Evolutionary conservation across 2,888 invertebrate species (phyloP), one percentile per base, ranked within the genome.

Genomic region (Eurytoma californica): DNA sequence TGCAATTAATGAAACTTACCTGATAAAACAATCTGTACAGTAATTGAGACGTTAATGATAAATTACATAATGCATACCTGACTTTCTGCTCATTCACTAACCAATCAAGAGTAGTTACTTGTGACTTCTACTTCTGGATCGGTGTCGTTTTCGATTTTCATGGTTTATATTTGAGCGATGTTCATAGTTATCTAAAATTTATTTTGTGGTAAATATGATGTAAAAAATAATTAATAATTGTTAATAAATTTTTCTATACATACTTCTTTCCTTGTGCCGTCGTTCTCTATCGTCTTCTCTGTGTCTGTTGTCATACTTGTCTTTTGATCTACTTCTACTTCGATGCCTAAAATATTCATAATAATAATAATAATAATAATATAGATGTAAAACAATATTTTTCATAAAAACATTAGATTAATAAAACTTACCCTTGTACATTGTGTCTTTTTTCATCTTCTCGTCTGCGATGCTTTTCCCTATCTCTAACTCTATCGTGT

Each of bases 41-140:
- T 88, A 87, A 90, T 88, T 90, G 90, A 88, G 88, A 90, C 87
- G 89, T 88, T 88, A 87, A 89, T 86, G 86, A 84, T 89, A 87
- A 87, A 83, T 86, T 84, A 83, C 87, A 87, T 88, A 86, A 86
- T 90, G 89, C 90, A 90, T 90, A 90, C 90, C 90, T 90, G 89
- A 87, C 82, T 89, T 85, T 86, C 84, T 89, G 88, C 89, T 89
- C 89, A 90, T 88, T 90, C 90, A 90, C 90, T 90, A 90, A 90
- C 90, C 90, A 89, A 89, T 89, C 90, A 89, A 89, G 90, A 87
- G 88, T 89, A 87, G 90, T 90, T 90, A 90, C 89, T 90, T 90
- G 90, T 86, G 90, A 90, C 89, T 90, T 88, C 89, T 89, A 86
- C 90, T 90, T 87, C 90, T 84, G 79, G 90, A 90, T 82, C 90